Evolutionary conservation across 1,140 invertebrate species (phyloP).

Genomic region (Bombus superbus): DNA sequence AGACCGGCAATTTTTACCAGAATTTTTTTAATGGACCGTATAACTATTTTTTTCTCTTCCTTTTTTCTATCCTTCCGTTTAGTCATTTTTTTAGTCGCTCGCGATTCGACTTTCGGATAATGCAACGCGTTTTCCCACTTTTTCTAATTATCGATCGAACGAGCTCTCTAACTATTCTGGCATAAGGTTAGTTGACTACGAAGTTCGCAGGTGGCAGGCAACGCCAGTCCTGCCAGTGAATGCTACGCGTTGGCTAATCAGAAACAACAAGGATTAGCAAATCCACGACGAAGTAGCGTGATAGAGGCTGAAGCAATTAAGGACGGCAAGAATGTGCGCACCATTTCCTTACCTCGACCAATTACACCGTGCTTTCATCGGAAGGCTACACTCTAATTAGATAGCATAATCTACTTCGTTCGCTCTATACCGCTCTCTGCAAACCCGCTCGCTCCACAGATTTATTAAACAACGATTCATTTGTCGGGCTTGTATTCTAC

Average conservation of each 20-base stretch:
- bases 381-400: constrained; percentile 59
- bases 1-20: neutral
- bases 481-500: neutral
- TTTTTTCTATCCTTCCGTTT: neutral
- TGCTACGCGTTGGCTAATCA: constrained; percentile 11
- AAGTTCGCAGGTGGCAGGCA: constrained; percentile 41
- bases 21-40: neutral
- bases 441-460: constrained; percentile 21
- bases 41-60: neutral
- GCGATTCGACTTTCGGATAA: neutral
- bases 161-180: neutral
- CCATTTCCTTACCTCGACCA: constrained; percentile 53
- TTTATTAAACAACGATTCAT: constrained; percentile 40
- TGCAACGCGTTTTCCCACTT: neutral
- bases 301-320: constrained; percentile 50
- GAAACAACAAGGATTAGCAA: constrained; percentile 43
- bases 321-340: constrained; percentile 44
- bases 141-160: constrained; percentile 12
- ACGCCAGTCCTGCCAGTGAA: neutral
- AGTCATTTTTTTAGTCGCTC: neutral
- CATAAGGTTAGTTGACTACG: constrained; percentile 3
- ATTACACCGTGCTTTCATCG: constrained; percentile 57
- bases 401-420: constrained; percentile 37
- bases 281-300: constrained; percentile 33
- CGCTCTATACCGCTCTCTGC: neutral